Percentiles rank a stretch among this genome's conserved stretches.
These are phyloP conservation scores for Cliona cf. orientalis DNA, from an alignment of 37 sponge, comb jelly and placozoan genomes.

Conservation along the genomic window DNA sequence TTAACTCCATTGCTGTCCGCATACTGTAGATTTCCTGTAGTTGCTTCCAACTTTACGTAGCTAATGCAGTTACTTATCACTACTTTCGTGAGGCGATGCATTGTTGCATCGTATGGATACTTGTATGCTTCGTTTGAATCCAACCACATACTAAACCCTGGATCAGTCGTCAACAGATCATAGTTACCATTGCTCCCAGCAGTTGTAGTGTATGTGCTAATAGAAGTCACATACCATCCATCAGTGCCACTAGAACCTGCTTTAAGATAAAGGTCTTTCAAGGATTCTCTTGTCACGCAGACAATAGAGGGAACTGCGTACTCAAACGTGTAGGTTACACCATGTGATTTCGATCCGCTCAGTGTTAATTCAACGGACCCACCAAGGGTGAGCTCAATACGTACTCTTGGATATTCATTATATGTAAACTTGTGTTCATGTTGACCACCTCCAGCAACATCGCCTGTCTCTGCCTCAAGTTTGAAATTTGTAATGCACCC, in stretches of 20 bases:
- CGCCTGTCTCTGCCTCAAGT: no score
- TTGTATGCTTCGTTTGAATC: background rate
- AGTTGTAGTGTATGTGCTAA: no score
- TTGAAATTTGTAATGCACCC: no score
- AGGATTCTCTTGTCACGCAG: background rate
- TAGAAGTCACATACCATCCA: slow-evolving; percentile 17
- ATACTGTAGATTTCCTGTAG: no score
- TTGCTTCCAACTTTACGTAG: no score
- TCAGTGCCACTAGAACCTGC: slow-evolving; percentile 10
- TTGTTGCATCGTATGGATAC: background rate
- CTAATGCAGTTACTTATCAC: no score
- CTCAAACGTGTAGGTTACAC: background rate
- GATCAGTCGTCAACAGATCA: background rate
- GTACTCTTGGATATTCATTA: no score
- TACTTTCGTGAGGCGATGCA: background rate
- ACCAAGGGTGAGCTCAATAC: no score
- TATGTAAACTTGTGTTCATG: no score
- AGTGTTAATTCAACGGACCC: no score
- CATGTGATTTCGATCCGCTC: background rate
- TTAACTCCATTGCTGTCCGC: no score
- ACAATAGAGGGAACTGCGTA: background rate
- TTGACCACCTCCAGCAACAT: no score
- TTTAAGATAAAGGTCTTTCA: background rate
- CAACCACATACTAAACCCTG: background rate
- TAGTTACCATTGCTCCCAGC: background rate